A percentile compares a stretch with the other conserved stretches of the same genome.
phyloP scores from a whole-genome alignment of 2,113 vertebrate genomes.

The Sceloporus undulatus region DNA sequence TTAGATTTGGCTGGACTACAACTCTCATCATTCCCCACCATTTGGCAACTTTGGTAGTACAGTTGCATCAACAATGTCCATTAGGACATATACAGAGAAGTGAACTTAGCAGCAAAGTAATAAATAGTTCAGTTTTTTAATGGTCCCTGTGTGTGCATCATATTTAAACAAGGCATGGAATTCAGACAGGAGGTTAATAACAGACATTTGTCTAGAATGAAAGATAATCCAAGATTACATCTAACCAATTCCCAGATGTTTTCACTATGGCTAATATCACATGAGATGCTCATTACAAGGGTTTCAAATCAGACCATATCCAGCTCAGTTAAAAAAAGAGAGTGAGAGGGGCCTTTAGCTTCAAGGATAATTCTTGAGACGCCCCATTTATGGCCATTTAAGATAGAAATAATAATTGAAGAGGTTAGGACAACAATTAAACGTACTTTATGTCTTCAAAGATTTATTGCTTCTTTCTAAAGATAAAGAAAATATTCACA shows the following conservation, averaged over 20 bases:
- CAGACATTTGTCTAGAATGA: slow-evolving; percentile 9
- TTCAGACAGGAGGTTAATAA: neutral
- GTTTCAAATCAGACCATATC: neutral
- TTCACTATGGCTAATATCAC: neutral
- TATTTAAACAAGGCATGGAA: slow-evolving; percentile 3
- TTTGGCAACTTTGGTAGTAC: neutral
- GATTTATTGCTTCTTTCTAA: neutral
- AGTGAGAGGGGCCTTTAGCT: neutral
- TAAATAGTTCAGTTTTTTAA: slow-evolving; percentile 15
- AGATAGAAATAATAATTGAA: neutral
- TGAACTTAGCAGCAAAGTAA: neutral
- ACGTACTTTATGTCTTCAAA: neutral
- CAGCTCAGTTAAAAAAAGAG: neutral
- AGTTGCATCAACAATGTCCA: neutral
- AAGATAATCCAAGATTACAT: neutral
- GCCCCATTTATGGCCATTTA: neutral
- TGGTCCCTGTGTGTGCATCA: neutral
- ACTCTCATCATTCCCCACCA: neutral
- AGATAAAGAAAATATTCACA: neutral
- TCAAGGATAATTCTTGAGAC: neutral
- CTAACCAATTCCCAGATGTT: neutral
- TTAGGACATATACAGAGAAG: slow-evolving; percentile 4
- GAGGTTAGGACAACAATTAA: neutral
- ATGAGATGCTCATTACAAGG: slow-evolving; percentile 1
- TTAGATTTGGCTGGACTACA: no score